Evolutionary conservation across 2,797 vertebrate genomes (phyloP), one percentile per base, ranked within the genome.

Genomic region (Gymnodraco acuticeps): DNA sequence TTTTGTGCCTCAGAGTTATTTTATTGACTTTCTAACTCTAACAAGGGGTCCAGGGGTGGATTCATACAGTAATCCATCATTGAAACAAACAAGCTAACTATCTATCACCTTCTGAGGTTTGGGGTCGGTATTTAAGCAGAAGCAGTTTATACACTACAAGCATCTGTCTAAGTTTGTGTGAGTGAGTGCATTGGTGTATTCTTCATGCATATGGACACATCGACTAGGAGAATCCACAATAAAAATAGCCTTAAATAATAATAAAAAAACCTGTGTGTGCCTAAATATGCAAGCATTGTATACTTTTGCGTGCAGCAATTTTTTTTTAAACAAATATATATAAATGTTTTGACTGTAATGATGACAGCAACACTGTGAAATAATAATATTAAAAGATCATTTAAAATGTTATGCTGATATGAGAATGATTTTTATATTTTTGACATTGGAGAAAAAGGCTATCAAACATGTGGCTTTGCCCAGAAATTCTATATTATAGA

Each of bases 41-140:
- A 50, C 33, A 16, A 42, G n/a, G 10, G 11, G 38, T 61, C 45
- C 54, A 52, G 50, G 41, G 12, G 13, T 12, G 13, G 54, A 27
- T 31, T 59, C 27, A 0, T 43, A 69, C 52, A 76, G 41, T 20
- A 38, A 76, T 43, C 20, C 50, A 51, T 46, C 43, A 15, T 19
- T 48, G 17, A 38, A 14, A 50, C 31, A 4, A 46, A 47, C 9
- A 47, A 27, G 15, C 19, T 10, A 60, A 15, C 42, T 45, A 61
- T 8, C 4, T 2, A 54, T 53, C 20, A 55, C 23, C 23, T 54
- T 9, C 13, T 14, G 52, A 27, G n/a, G n/a, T 4, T 12, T 3
- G 8, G 14, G 2, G 54, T 4, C 27, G 16, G 27, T 56, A 33
- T 17, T 38, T 56, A 3, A 56, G 0, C 38, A 41, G 55, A 19